Conservation (phyloP, 2,797 vertebrate species). For the Chrysocyon brachyurus region DNA sequence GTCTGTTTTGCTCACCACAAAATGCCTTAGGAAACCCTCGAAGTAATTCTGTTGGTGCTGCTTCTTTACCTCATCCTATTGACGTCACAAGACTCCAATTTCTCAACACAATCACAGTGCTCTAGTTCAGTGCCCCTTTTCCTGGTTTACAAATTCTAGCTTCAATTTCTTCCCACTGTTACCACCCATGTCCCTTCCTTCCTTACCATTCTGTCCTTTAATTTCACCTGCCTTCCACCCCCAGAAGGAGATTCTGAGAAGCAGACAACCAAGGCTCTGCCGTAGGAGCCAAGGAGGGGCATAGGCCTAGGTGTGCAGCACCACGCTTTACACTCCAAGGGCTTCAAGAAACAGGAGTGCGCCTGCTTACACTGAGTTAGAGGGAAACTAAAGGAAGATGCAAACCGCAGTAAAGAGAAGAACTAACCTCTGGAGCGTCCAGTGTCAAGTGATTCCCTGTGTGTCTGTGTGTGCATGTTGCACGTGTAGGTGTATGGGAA, state of each 20-base stretch:
- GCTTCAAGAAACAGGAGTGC: background rate
- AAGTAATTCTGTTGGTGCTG: background rate
- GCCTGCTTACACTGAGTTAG: background rate
- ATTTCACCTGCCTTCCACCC: background rate
- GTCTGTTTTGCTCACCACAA: background rate
- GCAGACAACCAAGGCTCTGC: background rate
- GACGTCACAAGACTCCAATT: background rate
- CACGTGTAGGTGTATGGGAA: background rate
- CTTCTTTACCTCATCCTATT: background rate
- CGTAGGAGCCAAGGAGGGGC: rapidly evolving
- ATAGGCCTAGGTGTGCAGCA: background rate
- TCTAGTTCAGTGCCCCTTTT: background rate
- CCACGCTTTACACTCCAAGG: background rate
- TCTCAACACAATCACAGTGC: background rate
- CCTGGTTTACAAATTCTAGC: background rate
- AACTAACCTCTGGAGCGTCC: background rate
- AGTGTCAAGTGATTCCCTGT: background rate
- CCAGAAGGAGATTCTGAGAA: background rate
- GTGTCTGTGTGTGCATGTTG: background rate
- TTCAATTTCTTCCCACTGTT: background rate
- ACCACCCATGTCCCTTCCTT: background rate
- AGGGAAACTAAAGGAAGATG: background rate
- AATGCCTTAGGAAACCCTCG: background rate
- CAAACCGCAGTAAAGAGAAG: background rate
- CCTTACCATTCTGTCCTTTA: background rate